A percentile compares a stretch with the other conserved stretches of the same genome.
Evolutionary conservation across 1,140 invertebrate genomes (phyloP).

Genomic region (Danaus plexippus): DNA sequence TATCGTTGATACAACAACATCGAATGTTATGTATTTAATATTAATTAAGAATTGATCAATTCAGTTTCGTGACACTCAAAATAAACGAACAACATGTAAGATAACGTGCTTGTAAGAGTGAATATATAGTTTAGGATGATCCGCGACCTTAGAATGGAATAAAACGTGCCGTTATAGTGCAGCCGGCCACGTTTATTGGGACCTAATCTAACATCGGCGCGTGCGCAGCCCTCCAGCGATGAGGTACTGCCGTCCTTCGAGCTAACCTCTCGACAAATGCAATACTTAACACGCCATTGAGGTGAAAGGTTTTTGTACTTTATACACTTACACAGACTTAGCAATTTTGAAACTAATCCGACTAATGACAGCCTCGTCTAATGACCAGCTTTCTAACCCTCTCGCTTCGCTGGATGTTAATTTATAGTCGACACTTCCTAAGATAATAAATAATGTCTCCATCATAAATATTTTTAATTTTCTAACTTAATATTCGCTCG

Average conservation of each 20-base stretch:
- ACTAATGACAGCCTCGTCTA: constrained; percentile 24
- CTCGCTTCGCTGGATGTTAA: constrained; percentile 21
- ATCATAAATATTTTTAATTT: constrained; percentile 23
- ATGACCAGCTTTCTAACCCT: constrained; percentile 41
- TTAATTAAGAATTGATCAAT: too few relatives aligned
- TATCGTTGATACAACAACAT: too few relatives aligned
- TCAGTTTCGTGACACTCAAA: too few relatives aligned
- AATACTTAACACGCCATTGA: constrained; percentile 10
- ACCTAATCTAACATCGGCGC: constrained; percentile 37
- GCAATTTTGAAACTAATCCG: neutral
- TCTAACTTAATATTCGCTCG: constrained; percentile 22
- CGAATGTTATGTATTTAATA: too few relatives aligned
- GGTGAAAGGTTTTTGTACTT: too few relatives aligned
- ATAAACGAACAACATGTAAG: too few relatives aligned
- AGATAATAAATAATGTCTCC: constrained; percentile 28
- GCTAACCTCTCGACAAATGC: constrained; percentile 10
- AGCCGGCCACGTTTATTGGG: constrained; percentile 30
- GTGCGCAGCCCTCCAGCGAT: constrained; percentile 32
- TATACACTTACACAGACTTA: too few relatives aligned
- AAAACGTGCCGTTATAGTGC: constrained; percentile 36
- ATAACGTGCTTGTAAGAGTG: too few relatives aligned
- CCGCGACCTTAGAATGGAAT: constrained; percentile 27
- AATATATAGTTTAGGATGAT: constrained; percentile 11
- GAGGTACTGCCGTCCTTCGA: constrained; percentile 10
- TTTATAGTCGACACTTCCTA: constrained; percentile 33